Evolutionary conservation across 1,140 invertebrate species (phyloP).

Genomic region (Drosophila mayri): DNA sequence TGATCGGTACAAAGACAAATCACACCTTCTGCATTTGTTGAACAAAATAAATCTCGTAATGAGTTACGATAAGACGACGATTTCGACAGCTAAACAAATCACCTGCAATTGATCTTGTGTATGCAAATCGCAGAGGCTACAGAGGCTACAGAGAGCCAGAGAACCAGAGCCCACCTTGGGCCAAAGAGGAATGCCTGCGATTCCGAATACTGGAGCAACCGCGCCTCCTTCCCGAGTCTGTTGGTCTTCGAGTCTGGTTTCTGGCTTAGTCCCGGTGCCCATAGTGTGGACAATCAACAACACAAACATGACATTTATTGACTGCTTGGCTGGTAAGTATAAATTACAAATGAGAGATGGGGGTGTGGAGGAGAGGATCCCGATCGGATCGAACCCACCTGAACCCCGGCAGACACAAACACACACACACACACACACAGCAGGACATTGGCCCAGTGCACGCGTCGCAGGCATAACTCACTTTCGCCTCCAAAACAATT

Average conservation of each 20-base stretch:
- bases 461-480: conserved; percentile 62
- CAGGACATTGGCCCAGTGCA: conserved; percentile 74
- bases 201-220: conserved; percentile 78
- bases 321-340: conserved; percentile 79
- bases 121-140: conserved; percentile 70
- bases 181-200: conserved; percentile 73
- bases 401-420: conserved; percentile 26
- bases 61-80: conserved; percentile 85
- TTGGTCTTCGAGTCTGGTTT: not conserved
- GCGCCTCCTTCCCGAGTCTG: not conserved
- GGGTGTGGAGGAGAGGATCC: not conserved
- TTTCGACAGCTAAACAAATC: conserved; percentile 85
- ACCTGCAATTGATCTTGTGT: conserved; percentile 85
- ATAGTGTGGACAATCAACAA: conserved; percentile 77
- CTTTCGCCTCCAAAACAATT: conserved; percentile 46
- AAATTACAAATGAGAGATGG: conserved; percentile 69
- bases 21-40: conserved; percentile 85
- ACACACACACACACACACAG: conserved; percentile 11
- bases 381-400: conserved; percentile 7
- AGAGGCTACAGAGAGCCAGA: conserved; percentile 9
- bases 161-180: conserved; percentile 1
- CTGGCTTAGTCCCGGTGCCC: not conserved
- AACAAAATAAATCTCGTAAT: conserved; percentile 85
- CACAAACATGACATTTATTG: conserved; percentile 83
- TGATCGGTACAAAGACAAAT: conserved; percentile 85